Base-by-base conservation (phyloP, 64 coral and sea anemone genomes). In the Cladopsammia gracilis region DNA sequence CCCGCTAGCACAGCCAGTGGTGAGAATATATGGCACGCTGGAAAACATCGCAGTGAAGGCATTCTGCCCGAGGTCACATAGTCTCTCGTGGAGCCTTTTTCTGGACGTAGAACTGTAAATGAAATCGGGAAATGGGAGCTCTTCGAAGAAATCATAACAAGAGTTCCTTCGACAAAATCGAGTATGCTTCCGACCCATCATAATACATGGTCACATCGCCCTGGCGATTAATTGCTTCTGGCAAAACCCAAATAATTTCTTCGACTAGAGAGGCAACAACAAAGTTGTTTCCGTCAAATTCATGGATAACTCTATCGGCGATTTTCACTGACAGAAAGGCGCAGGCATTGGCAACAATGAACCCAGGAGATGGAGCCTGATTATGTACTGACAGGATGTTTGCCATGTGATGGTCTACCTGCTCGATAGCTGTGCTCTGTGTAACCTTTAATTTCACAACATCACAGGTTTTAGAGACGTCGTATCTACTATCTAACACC, bases 141-240 rank as follows among this genome's bases (percentile, higher is more conserved):
- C 25, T 64, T 85, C 81, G n/a, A 13, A 64, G 18, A 85, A 66
- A 1, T 85, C 81, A n/a, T 6, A 85, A 16, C 10, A 85, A 2
- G 0, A 2, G 4, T 6, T 25, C 22, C 44, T 42, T 25, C 20
- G 12, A 59, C 16, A 88, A 25, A 43, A 88, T 51, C 58, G 48
- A 5, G 50, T 88, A 74, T 6, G 50, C 70, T 4, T 88, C 85
- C 13, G 20, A 42, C 11, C n/a, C n/a, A n/a, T 73, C 85, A 19
- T 88, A 88, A 50, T 52, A 54, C 64, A 26, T 87, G 20, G 65
- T 34, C 47, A 71, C 18, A n/a, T 87, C 84, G n/a, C 84, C 42
- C 15, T 52, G 11, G 16, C 44, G 7, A 54, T 87, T 87, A 19
- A 87, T 56, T 22, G 10, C 18, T 43, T 75, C 48, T 71, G 66